Conservation (phyloP, 1,140 invertebrate genomes). For the Penaeus japonicus region DNA sequence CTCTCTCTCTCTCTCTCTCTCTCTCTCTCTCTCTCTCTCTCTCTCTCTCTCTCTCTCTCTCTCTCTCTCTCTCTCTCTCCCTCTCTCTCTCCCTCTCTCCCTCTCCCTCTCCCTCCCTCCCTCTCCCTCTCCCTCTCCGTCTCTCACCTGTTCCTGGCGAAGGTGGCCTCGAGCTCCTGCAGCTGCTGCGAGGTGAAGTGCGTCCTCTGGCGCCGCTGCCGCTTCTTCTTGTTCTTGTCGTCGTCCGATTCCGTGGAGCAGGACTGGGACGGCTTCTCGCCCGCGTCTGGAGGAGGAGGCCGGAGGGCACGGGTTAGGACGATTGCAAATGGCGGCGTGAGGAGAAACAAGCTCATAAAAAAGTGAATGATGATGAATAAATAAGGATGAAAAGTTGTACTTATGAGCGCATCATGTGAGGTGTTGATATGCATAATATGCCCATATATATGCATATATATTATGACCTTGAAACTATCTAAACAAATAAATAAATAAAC, state of each 20-base stretch:
- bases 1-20: too few species aligned
- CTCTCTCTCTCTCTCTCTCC: background rate
- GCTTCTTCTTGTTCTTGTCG: slow-evolving; percentile 86
- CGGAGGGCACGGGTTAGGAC: background rate
- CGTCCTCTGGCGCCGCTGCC: slow-evolving; percentile 89
- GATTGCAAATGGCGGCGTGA: too few species aligned
- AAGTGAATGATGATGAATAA: background rate
- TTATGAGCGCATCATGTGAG: background rate
- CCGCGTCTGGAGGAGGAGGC: slow-evolving; percentile 32
- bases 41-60: too few species aligned
- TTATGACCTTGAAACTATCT: too few species aligned
- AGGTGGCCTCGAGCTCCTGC: slow-evolving; percentile 77
- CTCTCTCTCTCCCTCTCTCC: slow-evolving; percentile 26
- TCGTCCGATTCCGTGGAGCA: slow-evolving; percentile 62
- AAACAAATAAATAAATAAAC: slow-evolving; percentile 2
- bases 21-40: too few species aligned
- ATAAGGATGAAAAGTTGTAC: background rate
- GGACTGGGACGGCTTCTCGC: slow-evolving; percentile 51
- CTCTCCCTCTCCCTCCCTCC: slow-evolving; percentile 20
- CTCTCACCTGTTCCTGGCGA: slow-evolving; percentile 83
- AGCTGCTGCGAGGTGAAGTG: slow-evolving; percentile 97
- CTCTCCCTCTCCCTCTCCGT: slow-evolving; percentile 10
- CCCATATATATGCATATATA: slow-evolving; percentile 10
- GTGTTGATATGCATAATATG: background rate
- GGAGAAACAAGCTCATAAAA: background rate